phyloP scores from a whole-genome alignment of 2,888 invertebrate genomes.

The Scotopteryx bipunctaria region DNA sequence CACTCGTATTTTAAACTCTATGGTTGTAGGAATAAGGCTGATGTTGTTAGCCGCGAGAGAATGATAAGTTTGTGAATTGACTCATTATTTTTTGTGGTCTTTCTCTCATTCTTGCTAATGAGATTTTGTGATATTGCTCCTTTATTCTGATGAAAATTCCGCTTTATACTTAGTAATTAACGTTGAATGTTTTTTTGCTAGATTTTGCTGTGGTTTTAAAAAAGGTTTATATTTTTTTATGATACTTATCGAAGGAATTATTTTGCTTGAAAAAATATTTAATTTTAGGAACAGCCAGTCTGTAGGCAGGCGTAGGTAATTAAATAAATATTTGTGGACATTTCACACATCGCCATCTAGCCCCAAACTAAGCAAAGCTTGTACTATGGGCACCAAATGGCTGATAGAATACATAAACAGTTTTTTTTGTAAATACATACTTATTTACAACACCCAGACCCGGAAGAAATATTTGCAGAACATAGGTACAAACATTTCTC shows the following conservation, averaged over 20 bases:
- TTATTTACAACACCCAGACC: too few species aligned
- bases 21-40: background rate
- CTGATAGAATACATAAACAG: too few species aligned
- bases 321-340: too few species aligned
- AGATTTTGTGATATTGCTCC: constrained; percentile 58
- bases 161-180: constrained; percentile 53
- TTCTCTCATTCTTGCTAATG: constrained; percentile 61
- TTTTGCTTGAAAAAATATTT: too few species aligned
- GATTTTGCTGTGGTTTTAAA: constrained; percentile 26
- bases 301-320: too few species aligned
- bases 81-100: constrained; percentile 69
- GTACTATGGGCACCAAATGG: too few species aligned
- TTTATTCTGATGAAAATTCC: constrained; percentile 51
- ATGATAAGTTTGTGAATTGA: constrained; percentile 38
- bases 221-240: constrained; percentile 1
- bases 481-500: too few species aligned
- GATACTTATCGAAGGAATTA: background rate
- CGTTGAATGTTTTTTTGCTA: constrained; percentile 40
- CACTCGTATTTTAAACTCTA: constrained; percentile 23
- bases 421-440: too few species aligned
- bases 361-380: too few species aligned
- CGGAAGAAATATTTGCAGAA: too few species aligned
- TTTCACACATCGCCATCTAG: too few species aligned
- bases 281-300: too few species aligned
- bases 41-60: background rate